A percentile compares a stretch with the other conserved stretches of the same genome.
These are phyloP conservation scores for Onychostruthus taczanowskii DNA, from an alignment of 2,113 vertebrate species.

Conservation along the genomic window DNA sequence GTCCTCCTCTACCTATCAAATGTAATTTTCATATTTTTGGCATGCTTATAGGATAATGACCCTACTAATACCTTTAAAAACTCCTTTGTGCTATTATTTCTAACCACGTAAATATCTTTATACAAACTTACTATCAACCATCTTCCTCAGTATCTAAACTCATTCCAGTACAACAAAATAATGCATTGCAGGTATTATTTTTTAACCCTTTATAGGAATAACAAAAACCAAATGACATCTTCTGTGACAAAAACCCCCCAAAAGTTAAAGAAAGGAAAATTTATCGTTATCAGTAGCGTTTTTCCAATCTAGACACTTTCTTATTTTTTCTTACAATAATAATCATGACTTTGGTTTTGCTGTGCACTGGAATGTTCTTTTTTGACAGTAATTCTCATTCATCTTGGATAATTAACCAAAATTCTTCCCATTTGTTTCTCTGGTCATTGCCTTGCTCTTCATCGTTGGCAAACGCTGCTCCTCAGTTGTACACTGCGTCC, in stretches of 20 bases:
- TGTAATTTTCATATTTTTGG: background rate
- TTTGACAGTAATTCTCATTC: background rate
- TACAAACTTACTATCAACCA: background rate
- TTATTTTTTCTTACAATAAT: background rate
- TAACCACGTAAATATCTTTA: background rate
- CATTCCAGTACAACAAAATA: background rate
- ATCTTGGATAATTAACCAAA: background rate
- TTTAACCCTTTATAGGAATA: background rate
- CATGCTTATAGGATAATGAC: background rate
- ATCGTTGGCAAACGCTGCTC: background rate
- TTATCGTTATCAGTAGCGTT: rapidly evolving
- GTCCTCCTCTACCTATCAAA: background rate
- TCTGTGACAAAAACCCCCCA: background rate
- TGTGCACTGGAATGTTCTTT: background rate
- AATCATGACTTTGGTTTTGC: background rate
- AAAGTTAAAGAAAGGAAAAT: background rate
- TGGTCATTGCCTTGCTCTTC: background rate
- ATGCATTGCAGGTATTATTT: background rate
- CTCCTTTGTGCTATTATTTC: background rate
- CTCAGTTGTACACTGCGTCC: background rate
- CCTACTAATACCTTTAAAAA: background rate
- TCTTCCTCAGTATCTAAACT: background rate
- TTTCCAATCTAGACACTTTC: background rate
- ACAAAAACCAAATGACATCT: background rate
- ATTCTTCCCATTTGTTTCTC: background rate